Conservation (phyloP, 2,113 vertebrate species). For the Telmatochromis sp. region DNA sequence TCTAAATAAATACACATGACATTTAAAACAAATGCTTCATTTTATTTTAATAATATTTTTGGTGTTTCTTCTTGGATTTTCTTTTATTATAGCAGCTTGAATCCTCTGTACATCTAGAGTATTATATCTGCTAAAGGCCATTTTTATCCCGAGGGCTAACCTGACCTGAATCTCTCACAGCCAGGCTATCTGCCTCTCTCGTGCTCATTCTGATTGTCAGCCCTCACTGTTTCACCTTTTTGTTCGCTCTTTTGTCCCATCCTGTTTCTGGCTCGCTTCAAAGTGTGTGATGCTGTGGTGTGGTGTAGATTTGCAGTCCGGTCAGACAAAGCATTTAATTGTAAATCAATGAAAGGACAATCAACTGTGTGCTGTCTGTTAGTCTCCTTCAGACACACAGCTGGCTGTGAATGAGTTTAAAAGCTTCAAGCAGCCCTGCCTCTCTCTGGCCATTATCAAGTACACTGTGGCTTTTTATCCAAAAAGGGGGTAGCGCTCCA, state of each 20-base stretch:
- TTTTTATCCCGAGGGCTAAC: neutral
- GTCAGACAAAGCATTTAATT: neutral
- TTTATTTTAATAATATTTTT: neutral
- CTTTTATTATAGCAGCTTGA: neutral
- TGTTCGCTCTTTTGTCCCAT: neutral
- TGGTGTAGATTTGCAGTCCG: neutral
- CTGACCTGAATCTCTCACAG: neutral
- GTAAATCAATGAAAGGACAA: conserved; percentile 39
- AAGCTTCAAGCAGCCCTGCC: neutral
- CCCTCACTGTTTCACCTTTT: neutral
- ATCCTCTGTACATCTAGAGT: neutral
- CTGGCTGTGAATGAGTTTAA: conserved; percentile 12
- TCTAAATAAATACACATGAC: neutral
- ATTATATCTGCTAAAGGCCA: neutral
- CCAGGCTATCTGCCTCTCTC: neutral
- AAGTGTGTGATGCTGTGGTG: neutral
- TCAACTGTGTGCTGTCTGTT: neutral
- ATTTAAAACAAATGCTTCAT: neutral
- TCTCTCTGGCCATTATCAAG: neutral
- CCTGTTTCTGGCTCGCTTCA: neutral
- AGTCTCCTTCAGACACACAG: neutral
- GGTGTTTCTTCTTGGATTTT: neutral
- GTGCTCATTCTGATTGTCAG: neutral
- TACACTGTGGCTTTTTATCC: neutral
- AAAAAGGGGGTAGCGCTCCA: neutral